Base-by-base conservation (phyloP, 2,888 invertebrate genomes). In the Aspidapion aeneum region DNA sequence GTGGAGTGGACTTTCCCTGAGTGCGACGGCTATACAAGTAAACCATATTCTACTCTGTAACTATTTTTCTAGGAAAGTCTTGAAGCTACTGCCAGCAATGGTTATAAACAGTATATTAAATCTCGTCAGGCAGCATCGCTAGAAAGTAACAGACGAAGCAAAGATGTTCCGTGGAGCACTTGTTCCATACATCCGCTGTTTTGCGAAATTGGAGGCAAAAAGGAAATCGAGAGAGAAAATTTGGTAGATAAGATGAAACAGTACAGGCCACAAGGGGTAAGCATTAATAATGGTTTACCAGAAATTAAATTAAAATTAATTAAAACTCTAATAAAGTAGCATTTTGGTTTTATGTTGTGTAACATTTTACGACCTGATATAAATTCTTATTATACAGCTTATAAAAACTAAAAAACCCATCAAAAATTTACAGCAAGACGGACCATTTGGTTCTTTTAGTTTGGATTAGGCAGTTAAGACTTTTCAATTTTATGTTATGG, bases 71-170 rank as follows among this genome's bases (percentile, higher is more conserved):
- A 90, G 90, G 77, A 79, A 5, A 87, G 86, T 66, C 84, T 89
- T 74, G 81, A 84, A 72, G 86, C 90, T 67, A 93, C 93, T 0
- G 89, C 93, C 66, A 86, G 85, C 50, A 98, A 98, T 76, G 98
- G 93, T 0, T 96, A 95, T 83, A 90, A 90, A 75, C 93, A 96
- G 71, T 99, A 98, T 80, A 75, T 93, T 1, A 85, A 87, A 68
- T 94, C 97, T 68, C 84, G 98, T 65, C 96, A 96, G 55, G 85
- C 89, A 0, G 94, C 99, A 0, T 95, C 97, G 0, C 83, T 87
- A 0, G 98, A 96, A 75, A 95, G 94, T 66, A 91, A 96, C 72
- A 89, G 89, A 69, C 85, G 96, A 66, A 88, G 92, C 12, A 98
- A 98, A 80, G 84, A 84, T 51, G 80, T 90, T 1, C 78, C 86